These are phyloP conservation scores for Sylvilagus bachmani DNA, from an alignment of 2,113 vertebrate species.

Conservation along the genomic window DNA sequence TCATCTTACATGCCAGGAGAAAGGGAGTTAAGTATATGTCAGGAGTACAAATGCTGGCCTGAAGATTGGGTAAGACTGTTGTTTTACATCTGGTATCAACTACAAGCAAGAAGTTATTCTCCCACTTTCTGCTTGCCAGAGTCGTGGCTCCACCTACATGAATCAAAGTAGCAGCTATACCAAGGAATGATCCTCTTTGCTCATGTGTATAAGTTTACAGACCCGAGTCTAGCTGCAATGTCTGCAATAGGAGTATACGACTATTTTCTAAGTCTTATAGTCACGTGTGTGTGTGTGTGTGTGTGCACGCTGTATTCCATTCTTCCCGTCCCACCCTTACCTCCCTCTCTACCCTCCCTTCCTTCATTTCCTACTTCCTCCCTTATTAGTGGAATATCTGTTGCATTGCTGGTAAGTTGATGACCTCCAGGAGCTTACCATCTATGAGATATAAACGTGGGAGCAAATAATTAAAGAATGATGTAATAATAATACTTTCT, in stretches of 20 bases:
- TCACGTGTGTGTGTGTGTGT: background rate
- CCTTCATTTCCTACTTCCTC: background rate
- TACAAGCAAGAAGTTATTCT: background rate
- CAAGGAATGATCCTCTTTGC: background rate
- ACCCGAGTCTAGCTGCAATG: background rate
- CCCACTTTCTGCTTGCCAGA: background rate
- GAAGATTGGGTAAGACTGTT: background rate
- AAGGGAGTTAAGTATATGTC: background rate
- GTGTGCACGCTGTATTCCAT: background rate
- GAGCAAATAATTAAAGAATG: slow-evolving; percentile 7
- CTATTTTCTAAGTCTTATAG: slow-evolving; percentile 4
- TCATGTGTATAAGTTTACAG: background rate
- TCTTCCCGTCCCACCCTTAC: background rate
- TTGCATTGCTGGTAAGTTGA: slow-evolving; percentile 2
- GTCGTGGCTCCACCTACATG: background rate
- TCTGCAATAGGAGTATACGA: background rate
- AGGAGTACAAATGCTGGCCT: background rate
- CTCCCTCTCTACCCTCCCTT: too few species aligned
- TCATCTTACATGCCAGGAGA: background rate
- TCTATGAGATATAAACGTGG: background rate
- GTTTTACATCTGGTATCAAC: background rate
- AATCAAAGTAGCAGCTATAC: background rate
- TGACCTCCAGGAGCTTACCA: background rate
- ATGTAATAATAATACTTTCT: background rate
- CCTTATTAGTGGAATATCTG: background rate